Evolutionary conservation across 2,113 vertebrate genomes (phyloP), one percentile per base, ranked within the genome.

Genomic region (Mirza zaza): DNA sequence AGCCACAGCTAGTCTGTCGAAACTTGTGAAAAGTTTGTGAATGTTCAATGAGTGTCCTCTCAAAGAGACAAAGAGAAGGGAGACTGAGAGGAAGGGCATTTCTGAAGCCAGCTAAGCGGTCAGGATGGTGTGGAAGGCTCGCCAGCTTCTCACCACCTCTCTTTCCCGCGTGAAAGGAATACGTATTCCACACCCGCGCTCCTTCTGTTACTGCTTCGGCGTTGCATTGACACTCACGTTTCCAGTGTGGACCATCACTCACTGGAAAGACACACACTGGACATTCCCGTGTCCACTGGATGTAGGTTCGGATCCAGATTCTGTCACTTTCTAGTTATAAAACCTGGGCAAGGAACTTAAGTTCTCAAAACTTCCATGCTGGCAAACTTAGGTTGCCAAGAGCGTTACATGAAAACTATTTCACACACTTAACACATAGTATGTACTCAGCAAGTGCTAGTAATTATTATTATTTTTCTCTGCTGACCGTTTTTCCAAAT

Each of bases 1-100:
- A 73, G 52, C 59, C 80, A 80, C 52, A 25, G 55, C 23, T 77
- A 48, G 59, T 94, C 82, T 90, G 50, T 42, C 39, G 39, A 92
- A 89, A 94, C n/a, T 81, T 91, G 73, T 29, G 50, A 90, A 88
- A 89, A 91, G 67, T 86, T 90, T 63, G 71, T 63, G 65, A 84
- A 39, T 81, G 84, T 96, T 85, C 90, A 97, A 2, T 0, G 36
- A 88, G 29, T 27, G 12, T 36, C 25, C 75, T 83, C 15, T 86
- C 15, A 48, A 95, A 80, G 59, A 81, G 65, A 88, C 48, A 91
- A 73, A 76, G 48, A 79, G 52, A 42, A 70, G 18, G 52, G 5
- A 20, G 57, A n/a, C 39, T 14, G 12, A 20, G 34, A 57, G 5
- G 2, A 32, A 8, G 6, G 2, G 21, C 45, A 8, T 45, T 55